A percentile compares a stretch with the other conserved stretches of the same genome.
Evolutionary conservation across 2,797 vertebrate species (phyloP).

Genomic region (Hoplostethus atlanticus): DNA sequence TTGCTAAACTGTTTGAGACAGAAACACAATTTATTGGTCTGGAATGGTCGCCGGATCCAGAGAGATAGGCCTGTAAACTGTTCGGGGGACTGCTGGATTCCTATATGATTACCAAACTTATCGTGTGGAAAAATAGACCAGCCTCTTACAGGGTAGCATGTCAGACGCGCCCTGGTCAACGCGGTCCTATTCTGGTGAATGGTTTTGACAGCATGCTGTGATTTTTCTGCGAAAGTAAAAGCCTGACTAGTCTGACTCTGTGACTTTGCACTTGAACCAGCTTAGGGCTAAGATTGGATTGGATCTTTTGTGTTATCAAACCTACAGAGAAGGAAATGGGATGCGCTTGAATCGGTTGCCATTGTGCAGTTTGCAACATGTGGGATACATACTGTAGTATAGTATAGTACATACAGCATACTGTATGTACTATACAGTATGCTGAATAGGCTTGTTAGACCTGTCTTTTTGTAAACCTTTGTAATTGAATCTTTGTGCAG

Average conservation of each 20-base stretch:
- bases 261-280: constrained; percentile 77
- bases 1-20: constrained; percentile 79
- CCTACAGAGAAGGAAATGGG: constrained; percentile 19
- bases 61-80: constrained; percentile 18
- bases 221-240: constrained; percentile 52
- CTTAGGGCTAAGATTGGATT: constrained; percentile 12
- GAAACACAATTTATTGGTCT: constrained; percentile 80
- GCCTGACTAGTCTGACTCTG: constrained; percentile 32
- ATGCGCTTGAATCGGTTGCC: neutral
- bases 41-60: constrained; percentile 45
- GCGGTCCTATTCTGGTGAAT: constrained; percentile 30
- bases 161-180: constrained; percentile 45
- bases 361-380: constrained; percentile 56
- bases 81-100: constrained; percentile 59
- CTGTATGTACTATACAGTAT: neutral
- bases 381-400: constrained; percentile 42
- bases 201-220: constrained; percentile 50
- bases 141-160: neutral
- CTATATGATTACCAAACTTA: constrained; percentile 64
- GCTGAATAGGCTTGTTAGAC: neutral
- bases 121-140: neutral
- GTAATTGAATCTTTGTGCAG: constrained; percentile 17
- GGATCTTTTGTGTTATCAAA: constrained; percentile 23
- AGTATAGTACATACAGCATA: neutral
- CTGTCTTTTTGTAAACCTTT: constrained; percentile 21